Base-by-base conservation (phyloP, 2,797 vertebrate species). In the Aselliscus stoliczkanus region DNA sequence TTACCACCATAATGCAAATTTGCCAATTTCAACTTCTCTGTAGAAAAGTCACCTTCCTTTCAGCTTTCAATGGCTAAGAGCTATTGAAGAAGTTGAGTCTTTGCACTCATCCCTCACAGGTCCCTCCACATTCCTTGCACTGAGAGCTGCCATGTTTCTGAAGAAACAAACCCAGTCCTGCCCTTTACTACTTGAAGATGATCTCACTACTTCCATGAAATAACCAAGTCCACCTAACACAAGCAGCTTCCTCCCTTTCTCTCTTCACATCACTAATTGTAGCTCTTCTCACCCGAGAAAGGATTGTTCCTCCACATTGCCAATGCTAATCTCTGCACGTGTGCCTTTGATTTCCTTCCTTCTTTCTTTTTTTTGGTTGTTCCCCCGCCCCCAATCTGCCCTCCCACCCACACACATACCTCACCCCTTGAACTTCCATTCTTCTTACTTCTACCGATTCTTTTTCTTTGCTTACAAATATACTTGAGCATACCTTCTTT, bases 381-480 rank as follows among this genome's bases (percentile, higher is more conserved):
- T 67, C 29, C 86, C 9, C 0, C 0, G 7, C 31, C 27, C 52
- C n/a, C 50, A 34, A 18, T 42, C 27, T 82, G n/a, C 56, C 27
- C 44, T 42, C 20, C 5, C 4, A 6, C 1, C 14, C 1, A 2
- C 3, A 8, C 47, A 50, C 47, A 50, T 14, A 37, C 4, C 0
- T 8, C 2, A 34, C 31, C 47, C 39, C 6, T 62, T 62, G 14
- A 92, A 67, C 56, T 65, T 84, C 60, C 56, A 77, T 4, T 76
- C 31, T 85, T 44, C 79, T 44, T 20, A 42, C 12, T 91, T 58
- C 73, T 54, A 37, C n/a, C 42, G 29, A 64, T 54, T 65, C 56
- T 75, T 73, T 80, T 72, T 73, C 29, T 87, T 37, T 88, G 64
- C 27, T 94, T 83, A 88, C 39, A 73, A 73, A 81, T 34, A 42